Evolutionary conservation across 2,797 vertebrate genomes (phyloP).

Genomic region (Ispidina picta): DNA sequence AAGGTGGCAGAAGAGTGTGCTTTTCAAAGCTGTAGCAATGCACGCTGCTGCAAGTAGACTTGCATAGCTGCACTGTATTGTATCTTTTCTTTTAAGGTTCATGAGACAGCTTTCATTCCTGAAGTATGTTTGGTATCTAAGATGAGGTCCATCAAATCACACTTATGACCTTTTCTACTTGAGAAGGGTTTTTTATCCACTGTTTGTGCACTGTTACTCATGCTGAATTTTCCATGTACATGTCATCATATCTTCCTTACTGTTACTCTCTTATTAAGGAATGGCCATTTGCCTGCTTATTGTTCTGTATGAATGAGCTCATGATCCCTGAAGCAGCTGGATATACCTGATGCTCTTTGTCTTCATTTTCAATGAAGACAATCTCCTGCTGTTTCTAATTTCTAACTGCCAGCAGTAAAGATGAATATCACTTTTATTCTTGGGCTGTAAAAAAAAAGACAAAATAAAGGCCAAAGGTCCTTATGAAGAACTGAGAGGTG

Average conservation of each 20-base stretch:
- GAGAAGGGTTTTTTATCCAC: not conserved
- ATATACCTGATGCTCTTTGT: not conserved
- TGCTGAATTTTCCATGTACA: not conserved
- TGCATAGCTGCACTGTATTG: not conserved
- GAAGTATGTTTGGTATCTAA: not conserved
- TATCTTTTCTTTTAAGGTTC: not conserved
- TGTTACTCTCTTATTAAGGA: not conserved
- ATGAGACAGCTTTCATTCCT: not conserved
- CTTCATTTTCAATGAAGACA: not conserved
- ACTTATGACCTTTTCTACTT: not conserved
- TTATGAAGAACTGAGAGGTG: not conserved
- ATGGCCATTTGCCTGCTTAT: not conserved
- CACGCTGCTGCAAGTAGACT: not conserved
- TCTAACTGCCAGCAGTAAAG: not conserved
- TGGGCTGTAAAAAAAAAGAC: not conserved
- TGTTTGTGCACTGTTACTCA: not conserved
- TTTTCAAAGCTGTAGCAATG: not conserved
- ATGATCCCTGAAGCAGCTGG: not conserved
- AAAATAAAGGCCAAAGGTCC: not conserved
- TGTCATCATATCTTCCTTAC: not conserved
- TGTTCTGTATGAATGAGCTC: not conserved
- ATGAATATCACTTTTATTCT: not conserved
- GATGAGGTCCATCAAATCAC: not conserved
- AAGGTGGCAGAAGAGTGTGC: fast-evolving
- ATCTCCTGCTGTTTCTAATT: not conserved